A percentile compares a stretch with the other conserved stretches of the same genome.
phyloP scores from a whole-genome alignment of 2,888 invertebrate species.

The Drosophila neoperkinsi region DNA sequence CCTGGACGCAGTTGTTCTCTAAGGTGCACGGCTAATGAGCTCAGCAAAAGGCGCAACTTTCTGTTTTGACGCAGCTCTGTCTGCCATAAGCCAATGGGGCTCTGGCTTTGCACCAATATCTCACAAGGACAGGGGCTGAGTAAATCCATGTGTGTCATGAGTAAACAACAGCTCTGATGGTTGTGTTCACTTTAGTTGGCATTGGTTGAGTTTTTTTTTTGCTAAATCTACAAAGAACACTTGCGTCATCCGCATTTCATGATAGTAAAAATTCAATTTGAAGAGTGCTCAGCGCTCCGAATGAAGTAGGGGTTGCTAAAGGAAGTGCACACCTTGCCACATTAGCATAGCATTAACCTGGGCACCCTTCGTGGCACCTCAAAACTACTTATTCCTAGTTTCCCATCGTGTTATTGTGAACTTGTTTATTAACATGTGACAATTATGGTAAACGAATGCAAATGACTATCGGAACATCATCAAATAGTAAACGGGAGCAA shows the following conservation, averaged over 20 bases:
- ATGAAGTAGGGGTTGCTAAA: slow-evolving; percentile 53
- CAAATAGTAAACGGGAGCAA: slow-evolving; percentile 7
- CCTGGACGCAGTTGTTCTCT: slow-evolving; percentile 62
- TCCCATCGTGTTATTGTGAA: slow-evolving; percentile 42
- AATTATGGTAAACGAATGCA: slow-evolving; percentile 69
- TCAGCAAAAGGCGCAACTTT: slow-evolving; percentile 49
- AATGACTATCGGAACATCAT: slow-evolving; percentile 42
- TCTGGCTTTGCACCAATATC: background rate
- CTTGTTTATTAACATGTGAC: slow-evolving; percentile 78
- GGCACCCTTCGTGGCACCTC: slow-evolving; percentile 12
- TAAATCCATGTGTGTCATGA: slow-evolving; percentile 30
- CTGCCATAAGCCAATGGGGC: slow-evolving; percentile 40
- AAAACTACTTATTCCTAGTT: slow-evolving; percentile 30
- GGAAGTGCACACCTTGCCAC: slow-evolving; percentile 75
- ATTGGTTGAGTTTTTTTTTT: slow-evolving; percentile 12
- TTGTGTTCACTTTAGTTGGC: slow-evolving; percentile 9
- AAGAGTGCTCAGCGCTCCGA: slow-evolving; percentile 1
- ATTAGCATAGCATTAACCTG: slow-evolving; percentile 75
- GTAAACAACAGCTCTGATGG: slow-evolving; percentile 62
- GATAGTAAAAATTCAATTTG: slow-evolving; percentile 32
- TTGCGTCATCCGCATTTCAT: slow-evolving; percentile 66
- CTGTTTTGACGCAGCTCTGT: slow-evolving; percentile 76
- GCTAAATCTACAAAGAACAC: slow-evolving; percentile 59
- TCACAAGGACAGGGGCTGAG: background rate
- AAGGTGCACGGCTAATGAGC: slow-evolving; percentile 71